Percentiles rank a stretch among this genome's conserved stretches.
Evolutionary conservation across 2,797 vertebrate genomes (phyloP).

Genomic region (Glyptemys insculpta): DNA sequence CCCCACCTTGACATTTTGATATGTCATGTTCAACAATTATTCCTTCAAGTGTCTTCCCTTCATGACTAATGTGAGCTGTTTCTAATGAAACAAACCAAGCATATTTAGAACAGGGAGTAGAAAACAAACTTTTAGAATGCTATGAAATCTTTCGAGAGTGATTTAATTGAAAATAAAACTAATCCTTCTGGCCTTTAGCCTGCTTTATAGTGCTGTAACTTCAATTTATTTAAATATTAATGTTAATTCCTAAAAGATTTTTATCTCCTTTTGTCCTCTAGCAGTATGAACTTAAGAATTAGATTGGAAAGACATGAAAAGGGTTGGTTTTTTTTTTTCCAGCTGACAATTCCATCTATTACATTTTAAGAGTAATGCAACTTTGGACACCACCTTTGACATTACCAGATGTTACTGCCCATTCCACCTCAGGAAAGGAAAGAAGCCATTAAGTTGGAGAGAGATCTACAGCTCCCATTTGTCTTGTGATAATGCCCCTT

Average conservation of each 20-base stretch:
- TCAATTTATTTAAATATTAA: slow-evolving; percentile 41
- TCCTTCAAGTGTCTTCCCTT: neutral
- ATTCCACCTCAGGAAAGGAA: neutral
- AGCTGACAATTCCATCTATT: neutral
- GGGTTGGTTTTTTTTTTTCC: rapidly evolving
- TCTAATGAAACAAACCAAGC: neutral
- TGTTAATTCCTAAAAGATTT: slow-evolving; percentile 30
- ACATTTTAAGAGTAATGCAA: neutral
- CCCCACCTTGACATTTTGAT: neutral
- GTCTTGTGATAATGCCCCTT: neutral
- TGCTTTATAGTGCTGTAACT: neutral
- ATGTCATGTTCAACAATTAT: neutral
- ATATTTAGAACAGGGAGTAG: neutral
- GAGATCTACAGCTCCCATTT: neutral
- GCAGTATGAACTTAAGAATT: neutral
- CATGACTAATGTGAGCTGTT: neutral
- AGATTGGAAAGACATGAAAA: neutral
- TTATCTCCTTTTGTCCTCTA: neutral
- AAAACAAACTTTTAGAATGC: slow-evolving; percentile 15
- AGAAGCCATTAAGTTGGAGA: slow-evolving; percentile 9
- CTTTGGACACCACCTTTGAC: neutral
- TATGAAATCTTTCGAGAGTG: slow-evolving; percentile 17
- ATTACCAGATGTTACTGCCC: neutral
- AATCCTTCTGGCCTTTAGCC: slow-evolving; percentile 9
- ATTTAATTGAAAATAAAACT: slow-evolving; percentile 41